Evolutionary conservation across 1,140 invertebrate genomes (phyloP).

Genomic region (Drosophila kepulauana): DNA sequence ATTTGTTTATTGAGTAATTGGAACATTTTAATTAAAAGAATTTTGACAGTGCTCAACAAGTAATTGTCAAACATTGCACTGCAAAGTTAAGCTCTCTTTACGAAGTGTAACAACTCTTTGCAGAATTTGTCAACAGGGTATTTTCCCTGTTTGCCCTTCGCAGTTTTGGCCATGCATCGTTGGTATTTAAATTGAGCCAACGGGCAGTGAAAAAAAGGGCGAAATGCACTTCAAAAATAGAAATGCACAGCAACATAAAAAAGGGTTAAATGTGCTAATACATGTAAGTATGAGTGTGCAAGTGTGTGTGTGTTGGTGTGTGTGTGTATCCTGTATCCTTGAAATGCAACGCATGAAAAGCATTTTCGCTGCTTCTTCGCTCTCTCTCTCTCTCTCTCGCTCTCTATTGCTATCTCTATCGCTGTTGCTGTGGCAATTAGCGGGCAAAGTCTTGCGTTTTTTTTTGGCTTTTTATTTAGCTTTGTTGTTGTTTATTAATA

Average conservation of each 20-base stretch:
- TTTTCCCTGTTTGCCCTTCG: slow-evolving; percentile 14
- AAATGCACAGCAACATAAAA: slow-evolving; percentile 53
- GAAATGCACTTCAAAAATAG: slow-evolving; percentile 76
- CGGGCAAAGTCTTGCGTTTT: slow-evolving; percentile 15
- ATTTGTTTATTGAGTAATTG: not conserved
- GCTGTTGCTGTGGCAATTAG: slow-evolving; percentile 76
- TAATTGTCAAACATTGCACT: too few species aligned
- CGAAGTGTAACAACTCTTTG: too few species aligned
- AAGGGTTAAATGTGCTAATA: slow-evolving; percentile 63
- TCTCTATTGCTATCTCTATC: slow-evolving; percentile 1
- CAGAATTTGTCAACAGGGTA: slow-evolving; percentile 27
- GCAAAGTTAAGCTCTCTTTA: too few species aligned
- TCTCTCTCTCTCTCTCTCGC: slow-evolving; percentile 20
- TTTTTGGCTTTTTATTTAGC: slow-evolving; percentile 28
- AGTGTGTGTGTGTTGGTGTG: not conserved
- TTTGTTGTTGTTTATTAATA: slow-evolving; percentile 82
- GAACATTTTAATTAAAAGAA: not conserved
- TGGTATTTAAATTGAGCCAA: slow-evolving; percentile 79
- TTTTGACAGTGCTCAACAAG: not conserved
- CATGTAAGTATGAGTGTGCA: not conserved
- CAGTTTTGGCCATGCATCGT: slow-evolving; percentile 73
- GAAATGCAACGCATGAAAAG: slow-evolving; percentile 50
- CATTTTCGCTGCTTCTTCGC: slow-evolving; percentile 21
- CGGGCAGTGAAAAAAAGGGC: slow-evolving; percentile 66
- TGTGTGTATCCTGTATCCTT: slow-evolving; percentile 45